Percentiles rank a stretch among this genome's conserved stretches.
Conservation (phyloP, 2,888 invertebrate genomes). For the Diplazon laetatorius region DNA sequence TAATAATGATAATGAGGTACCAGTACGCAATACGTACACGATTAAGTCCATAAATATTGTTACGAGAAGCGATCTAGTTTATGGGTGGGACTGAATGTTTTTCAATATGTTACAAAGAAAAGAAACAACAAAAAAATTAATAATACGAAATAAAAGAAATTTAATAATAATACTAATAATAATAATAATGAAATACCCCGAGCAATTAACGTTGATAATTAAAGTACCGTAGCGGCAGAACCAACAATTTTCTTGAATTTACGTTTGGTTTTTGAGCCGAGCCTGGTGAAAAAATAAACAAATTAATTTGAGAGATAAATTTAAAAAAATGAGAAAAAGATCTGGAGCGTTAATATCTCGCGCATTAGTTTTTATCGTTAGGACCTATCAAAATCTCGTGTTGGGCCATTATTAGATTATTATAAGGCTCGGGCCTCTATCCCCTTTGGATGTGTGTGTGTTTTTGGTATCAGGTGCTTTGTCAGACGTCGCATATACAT, state of each 20-base stretch:
- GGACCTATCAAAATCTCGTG: too few species aligned
- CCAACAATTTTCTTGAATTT: conserved; percentile 56
- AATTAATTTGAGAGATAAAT: conserved; percentile 21
- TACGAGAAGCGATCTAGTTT: conserved; percentile 60
- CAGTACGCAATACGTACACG: conserved; percentile 61
- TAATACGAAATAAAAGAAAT: conserved; percentile 40
- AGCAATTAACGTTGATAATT: conserved; percentile 54
- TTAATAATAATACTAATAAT: conserved; percentile 53
- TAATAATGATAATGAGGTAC: conserved; percentile 39
- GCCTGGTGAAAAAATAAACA: conserved; percentile 39
- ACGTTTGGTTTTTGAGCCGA: conserved; percentile 29
- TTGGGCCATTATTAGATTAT: too few species aligned
- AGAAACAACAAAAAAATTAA: conserved; percentile 40
- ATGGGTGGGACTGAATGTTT: conserved; percentile 60
- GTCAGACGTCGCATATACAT: neutral
- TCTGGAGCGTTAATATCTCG: conserved; percentile 18
- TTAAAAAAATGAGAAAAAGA: conserved; percentile 28
- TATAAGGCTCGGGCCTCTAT: too few species aligned
- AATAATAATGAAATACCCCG: conserved; percentile 52
- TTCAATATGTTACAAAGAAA: conserved; percentile 58
- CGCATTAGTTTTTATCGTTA: too few species aligned
- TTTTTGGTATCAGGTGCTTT: too few species aligned
- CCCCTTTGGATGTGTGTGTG: too few species aligned
- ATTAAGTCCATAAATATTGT: conserved; percentile 61
- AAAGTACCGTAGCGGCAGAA: conserved; percentile 47